Evolutionary conservation across 2,888 invertebrate genomes (phyloP), one percentile per base, ranked within the genome.

Genomic region (Neoaliturus tenellus): DNA sequence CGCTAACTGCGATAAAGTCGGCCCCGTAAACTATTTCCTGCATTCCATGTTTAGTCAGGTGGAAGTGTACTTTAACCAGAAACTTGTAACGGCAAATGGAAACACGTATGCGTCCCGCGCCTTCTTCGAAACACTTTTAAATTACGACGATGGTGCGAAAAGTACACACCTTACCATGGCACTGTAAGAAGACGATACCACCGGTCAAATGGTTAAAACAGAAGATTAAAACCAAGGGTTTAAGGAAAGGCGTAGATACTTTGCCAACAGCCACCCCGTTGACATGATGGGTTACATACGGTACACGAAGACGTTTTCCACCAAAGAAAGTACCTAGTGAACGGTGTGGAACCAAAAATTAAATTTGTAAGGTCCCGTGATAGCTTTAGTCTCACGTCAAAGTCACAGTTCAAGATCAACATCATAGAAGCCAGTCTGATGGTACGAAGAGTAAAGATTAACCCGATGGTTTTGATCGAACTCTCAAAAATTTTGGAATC

Each of bases 51-150:
- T 88, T 62, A 86, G 85, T 69, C 87, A 88, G 81, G 84, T 88
- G 0, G 87, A 88, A 67, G 85, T 88, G 33, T 87, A 86, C 73
- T 85, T 88, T n/a, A 88, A 89, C 80, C 87, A 88, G 78, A 88
- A 88, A 84, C 67, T 87, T 1, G 85, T 88, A 14, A 87, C 87
- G 0, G 85, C 87, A 5, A 82, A 86, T 14, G 87, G 86, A 41
- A 87, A 87, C 67, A 86, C n/a, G n/a, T n/a, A n/a, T n/a, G n/a
- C n/a, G n/a, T n/a, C n/a, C 82, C 82, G 88, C 20, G 86, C 88
- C 0, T 88, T 88, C 71, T 87, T 89, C 23, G 87, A 87, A 83
- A 86, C 86, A n/a, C 69, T 87, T 6, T 69, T 87, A 1, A 87
- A 87, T 85, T 87, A 87, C 67, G 85, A 85, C 0, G 20, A 31